Evolutionary conservation across 2,113 vertebrate genomes (phyloP).

Genomic region (Amia ocellicauda): DNA sequence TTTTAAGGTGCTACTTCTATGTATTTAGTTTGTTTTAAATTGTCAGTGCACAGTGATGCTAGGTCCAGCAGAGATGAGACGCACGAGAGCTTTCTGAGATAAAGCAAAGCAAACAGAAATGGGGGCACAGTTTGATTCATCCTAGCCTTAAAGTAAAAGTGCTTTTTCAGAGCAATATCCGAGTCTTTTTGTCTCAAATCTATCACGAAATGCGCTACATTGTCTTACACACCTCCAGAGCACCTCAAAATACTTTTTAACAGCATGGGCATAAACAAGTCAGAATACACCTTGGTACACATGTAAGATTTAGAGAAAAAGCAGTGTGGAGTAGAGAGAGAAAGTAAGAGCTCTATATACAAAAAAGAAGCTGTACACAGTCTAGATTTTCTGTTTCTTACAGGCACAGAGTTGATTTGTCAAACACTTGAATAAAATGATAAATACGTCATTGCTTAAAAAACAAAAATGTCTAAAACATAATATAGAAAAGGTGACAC

Average conservation of each 20-base stretch:
- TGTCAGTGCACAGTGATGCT: too few species aligned
- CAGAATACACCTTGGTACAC: constrained; percentile 8
- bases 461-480: not conserved
- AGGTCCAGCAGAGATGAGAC: too few species aligned
- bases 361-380: constrained; percentile 39
- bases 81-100: too few species aligned
- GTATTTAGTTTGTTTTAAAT: too few species aligned
- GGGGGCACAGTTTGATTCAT: too few species aligned
- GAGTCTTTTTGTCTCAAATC: not conserved
- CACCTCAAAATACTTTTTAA: constrained; percentile 11
- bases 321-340: constrained; percentile 13
- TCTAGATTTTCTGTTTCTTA: constrained; percentile 9
- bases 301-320: constrained; percentile 1
- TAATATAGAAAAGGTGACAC: constrained; percentile 17
- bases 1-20: too few species aligned
- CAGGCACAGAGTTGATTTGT: constrained; percentile 77
- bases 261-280: not conserved
- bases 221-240: not conserved
- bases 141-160: too few species aligned
- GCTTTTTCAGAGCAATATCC: too few species aligned
- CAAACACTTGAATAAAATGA: constrained; percentile 47
- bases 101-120: too few species aligned
- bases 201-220: not conserved
- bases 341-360: constrained; percentile 30
- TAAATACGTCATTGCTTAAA: constrained; percentile 19